A percentile compares a stretch with the other conserved stretches of the same genome.
Evolutionary conservation across 2,888 invertebrate species (phyloP).

Genomic region (Helobdella robusta): DNA sequence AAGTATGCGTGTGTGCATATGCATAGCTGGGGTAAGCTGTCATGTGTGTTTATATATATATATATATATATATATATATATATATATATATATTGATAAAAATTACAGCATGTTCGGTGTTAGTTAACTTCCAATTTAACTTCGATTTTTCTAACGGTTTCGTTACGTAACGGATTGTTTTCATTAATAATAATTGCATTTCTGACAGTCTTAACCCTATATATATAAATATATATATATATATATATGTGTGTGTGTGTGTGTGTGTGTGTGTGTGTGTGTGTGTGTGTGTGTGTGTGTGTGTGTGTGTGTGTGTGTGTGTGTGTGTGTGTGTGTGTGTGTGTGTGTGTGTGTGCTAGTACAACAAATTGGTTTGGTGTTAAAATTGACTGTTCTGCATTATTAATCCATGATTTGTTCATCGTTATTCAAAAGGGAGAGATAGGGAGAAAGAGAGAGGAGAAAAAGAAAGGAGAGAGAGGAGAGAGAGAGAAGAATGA

Average conservation of each 20-base stretch:
- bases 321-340: neutral
- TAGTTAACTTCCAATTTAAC: too few species aligned
- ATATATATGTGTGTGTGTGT: slow-evolving; percentile 2
- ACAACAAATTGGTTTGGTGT: neutral
- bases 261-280: slow-evolving; percentile 3
- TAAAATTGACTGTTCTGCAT: too few species aligned
- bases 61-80: slow-evolving; percentile 1
- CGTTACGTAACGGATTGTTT: too few species aligned
- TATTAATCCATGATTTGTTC: too few species aligned
- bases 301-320: slow-evolving; percentile 10
- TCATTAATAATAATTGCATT: too few species aligned
- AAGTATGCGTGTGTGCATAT: neutral
- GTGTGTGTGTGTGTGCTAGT: neutral
- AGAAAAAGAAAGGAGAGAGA: neutral
- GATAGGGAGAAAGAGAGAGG: neutral
- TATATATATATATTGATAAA: neutral
- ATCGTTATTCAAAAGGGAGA: too few species aligned
- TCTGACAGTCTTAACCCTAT: too few species aligned
- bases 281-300: slow-evolving; percentile 3
- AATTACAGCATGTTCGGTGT: too few species aligned
- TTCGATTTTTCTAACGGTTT: too few species aligned
- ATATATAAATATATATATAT: neutral
- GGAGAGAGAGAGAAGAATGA: neutral
- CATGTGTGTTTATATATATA: neutral
- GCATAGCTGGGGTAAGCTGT: neutral